Conservation (phyloP, 2,888 invertebrate species). For the Apodemia zela region DNA sequence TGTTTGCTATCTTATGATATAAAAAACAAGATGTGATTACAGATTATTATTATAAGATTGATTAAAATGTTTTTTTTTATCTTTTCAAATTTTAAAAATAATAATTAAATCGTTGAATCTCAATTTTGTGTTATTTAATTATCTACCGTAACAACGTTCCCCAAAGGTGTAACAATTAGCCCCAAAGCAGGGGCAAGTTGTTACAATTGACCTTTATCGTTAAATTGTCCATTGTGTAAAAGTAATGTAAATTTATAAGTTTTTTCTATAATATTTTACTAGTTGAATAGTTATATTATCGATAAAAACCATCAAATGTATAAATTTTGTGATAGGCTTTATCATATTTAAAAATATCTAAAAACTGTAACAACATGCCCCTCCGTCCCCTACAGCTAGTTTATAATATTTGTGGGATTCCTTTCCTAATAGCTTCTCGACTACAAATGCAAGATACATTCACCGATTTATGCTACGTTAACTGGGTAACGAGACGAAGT, state of each 20-base stretch:
- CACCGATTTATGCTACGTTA: slow-evolving; percentile 23
- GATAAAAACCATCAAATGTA: neutral
- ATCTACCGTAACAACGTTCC: neutral
- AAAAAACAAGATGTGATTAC: neutral
- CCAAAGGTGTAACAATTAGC: neutral
- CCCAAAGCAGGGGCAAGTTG: neutral
- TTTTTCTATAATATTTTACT: neutral
- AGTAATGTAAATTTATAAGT: neutral
- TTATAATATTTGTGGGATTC: too few species aligned
- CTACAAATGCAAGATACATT: slow-evolving; percentile 22
- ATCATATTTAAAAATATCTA: too few species aligned
- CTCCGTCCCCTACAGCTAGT: too few species aligned
- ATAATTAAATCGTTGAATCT: neutral
- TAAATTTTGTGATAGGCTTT: neutral
- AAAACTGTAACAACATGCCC: too few species aligned
- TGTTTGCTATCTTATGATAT: too few species aligned
- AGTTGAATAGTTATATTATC: neutral
- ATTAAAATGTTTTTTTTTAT: neutral
- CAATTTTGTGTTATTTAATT: neutral
- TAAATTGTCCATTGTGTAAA: neutral
- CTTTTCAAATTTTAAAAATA: neutral
- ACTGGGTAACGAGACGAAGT: slow-evolving; percentile 24
- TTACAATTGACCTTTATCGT: neutral
- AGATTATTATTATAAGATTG: slow-evolving; percentile 1
- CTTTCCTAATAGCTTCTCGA: slow-evolving; percentile 5